phyloP scores from a whole-genome alignment of 2,113 vertebrate genomes.

The Heterocephalus glaber region DNA sequence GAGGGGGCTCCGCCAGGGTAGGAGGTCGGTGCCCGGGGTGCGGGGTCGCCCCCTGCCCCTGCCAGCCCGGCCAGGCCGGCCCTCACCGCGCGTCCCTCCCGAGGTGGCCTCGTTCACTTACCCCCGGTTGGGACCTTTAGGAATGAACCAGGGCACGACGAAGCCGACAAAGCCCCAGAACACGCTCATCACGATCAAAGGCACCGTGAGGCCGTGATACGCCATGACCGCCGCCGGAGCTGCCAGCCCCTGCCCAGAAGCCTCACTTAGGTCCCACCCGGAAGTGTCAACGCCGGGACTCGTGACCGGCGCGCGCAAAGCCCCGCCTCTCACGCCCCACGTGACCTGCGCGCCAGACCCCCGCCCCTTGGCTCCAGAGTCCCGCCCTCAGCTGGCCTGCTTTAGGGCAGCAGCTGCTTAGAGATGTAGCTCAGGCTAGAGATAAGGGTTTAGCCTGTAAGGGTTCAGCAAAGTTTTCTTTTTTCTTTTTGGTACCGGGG shows the following conservation, averaged over 20 bases:
- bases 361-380: neutral
- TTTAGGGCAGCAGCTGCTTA: rapidly evolving
- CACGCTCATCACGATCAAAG: conserved; percentile 92
- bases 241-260: neutral
- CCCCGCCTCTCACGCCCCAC: neutral
- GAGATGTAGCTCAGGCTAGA: rapidly evolving
- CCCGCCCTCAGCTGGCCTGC: neutral
- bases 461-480: neutral
- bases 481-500: no score
- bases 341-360: neutral
- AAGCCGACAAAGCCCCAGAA: conserved; percentile 94
- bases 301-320: conserved; percentile 37
- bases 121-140: conserved; percentile 96
- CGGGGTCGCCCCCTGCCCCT: neutral
- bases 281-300: conserved; percentile 73
- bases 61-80: neutral
- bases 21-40: neutral
- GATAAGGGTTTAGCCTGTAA: rapidly evolving
- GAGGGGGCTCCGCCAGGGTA: rapidly evolving
- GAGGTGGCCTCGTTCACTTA: conserved; percentile 81
- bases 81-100: neutral
- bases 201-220: conserved; percentile 87
- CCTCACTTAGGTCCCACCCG: conserved; percentile 58
- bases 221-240: conserved; percentile 82
- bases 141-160: conserved; percentile 93